Evolutionary conservation across 2,113 vertebrate genomes (phyloP), one percentile per base, ranked within the genome.

Genomic region (Atractosteus spatula): DNA sequence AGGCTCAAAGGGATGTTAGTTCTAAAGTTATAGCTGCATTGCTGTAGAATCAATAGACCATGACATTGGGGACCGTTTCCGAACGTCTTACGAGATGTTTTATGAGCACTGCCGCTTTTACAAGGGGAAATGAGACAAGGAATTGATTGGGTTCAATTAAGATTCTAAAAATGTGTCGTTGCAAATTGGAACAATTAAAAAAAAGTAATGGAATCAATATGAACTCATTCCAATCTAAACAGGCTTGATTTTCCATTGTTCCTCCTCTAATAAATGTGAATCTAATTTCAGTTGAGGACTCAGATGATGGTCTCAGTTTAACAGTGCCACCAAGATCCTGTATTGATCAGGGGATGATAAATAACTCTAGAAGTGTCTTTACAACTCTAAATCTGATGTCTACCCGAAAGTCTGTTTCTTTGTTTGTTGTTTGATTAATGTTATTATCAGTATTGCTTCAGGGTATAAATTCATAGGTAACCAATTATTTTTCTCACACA

Each of bases 61-160:
- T 3, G 42, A 16, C 44, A 29, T 14, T 13, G 4, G n/a, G 61
- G 12, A 16, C 12, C 70, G n/a, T 42, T 51, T 44, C 66, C 51
- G 7, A 68, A 41, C 44, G 47, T 51, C 55, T 68, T 68, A 68
- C n/a, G 14, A 55, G 47, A 55, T 51, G 14, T 68, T 68, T 68
- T 68, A 55, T 41, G 66, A 29, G 45, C 66, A 41, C 51, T 55
- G 12, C 45, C 17, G 16, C 29, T 68, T 47, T 29, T 68, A 44
- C 51, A 17, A 55, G 29, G 16, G 44, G 8, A n/a, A 45, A n/a
- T 41, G 6, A 10, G n/a, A 64, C 8, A 29, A 42, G 45, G 17
- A 3, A 71, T 42, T 54, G 12, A 64, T 64, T 41, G 12, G 17
- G 45, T n/a, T 64, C 45, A 55, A 41, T 63, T 71, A 51, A 64